These are phyloP conservation scores for Patella ulyssiponensis DNA, from an alignment of 2,888 invertebrate species.

Conservation along the genomic window DNA sequence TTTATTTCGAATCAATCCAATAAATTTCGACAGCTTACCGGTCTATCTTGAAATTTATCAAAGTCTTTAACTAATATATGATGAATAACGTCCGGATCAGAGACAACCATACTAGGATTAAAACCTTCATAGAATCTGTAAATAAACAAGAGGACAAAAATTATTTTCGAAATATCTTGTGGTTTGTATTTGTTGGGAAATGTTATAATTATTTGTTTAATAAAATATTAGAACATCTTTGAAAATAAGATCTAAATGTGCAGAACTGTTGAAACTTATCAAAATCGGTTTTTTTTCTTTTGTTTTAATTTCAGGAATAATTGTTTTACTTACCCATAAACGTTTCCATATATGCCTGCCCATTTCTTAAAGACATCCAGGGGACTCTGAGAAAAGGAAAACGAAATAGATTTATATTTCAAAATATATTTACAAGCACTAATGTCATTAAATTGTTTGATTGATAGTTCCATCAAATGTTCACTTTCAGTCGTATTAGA, in stretches of 20 bases:
- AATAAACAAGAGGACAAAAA: not conserved
- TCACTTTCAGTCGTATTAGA: not conserved
- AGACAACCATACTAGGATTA: constrained; percentile 49
- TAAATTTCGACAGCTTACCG: constrained; percentile 36
- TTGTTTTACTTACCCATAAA: constrained; percentile 48
- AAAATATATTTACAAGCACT: not conserved
- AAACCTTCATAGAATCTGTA: constrained; percentile 56
- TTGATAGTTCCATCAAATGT: not conserved
- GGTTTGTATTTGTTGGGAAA: not conserved
- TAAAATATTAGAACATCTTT: too few species aligned
- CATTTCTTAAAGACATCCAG: constrained; percentile 47
- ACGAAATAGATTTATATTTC: not conserved
- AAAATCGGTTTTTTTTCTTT: not conserved
- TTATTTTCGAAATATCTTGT: not conserved
- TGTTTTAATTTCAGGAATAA: not conserved
- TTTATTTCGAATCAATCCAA: too few species aligned
- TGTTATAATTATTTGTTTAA: not conserved
- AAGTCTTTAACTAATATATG: constrained; percentile 50
- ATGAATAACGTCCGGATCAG: constrained; percentile 49
- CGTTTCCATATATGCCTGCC: constrained; percentile 46
- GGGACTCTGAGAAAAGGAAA: constrained; percentile 40
- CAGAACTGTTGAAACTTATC: not conserved
- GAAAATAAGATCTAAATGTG: not conserved
- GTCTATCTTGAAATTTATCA: constrained; percentile 46
- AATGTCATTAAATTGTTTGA: not conserved